Conservation (phyloP, 1,140 invertebrate genomes). For the Proales similis region DNA sequence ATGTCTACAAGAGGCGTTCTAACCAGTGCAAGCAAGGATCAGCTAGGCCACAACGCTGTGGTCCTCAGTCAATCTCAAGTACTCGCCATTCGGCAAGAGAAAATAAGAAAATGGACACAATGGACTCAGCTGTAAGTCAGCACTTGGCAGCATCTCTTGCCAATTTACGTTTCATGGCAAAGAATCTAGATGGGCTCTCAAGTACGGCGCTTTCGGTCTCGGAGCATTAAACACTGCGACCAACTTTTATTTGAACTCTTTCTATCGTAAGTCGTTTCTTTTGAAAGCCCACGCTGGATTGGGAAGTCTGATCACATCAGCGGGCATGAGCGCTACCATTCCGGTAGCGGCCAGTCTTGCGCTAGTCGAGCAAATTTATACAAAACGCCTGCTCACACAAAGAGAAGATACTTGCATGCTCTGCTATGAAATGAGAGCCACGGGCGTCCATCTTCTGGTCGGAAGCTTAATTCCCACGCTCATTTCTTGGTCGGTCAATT, state of each 20-base stretch:
- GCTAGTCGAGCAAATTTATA: conserved; percentile 1
- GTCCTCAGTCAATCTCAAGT: too few species aligned
- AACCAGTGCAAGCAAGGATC: too few species aligned
- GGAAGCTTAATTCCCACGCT: conserved; percentile 31
- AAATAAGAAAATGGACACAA: too few species aligned
- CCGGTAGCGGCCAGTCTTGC: conserved; percentile 10
- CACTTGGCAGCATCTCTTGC: too few species aligned
- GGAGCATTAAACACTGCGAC: conserved; percentile 2
- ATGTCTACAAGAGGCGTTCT: too few species aligned
- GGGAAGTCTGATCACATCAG: conserved; percentile 4
- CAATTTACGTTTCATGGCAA: too few species aligned
- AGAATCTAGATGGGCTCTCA: conserved; percentile 12
- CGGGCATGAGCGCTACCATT: neutral
- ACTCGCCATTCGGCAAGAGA: too few species aligned
- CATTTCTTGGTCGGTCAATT: conserved; percentile 13
- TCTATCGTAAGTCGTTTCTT: conserved; percentile 11
- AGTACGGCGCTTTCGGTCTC: conserved; percentile 16
- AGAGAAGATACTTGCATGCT: conserved; percentile 6
- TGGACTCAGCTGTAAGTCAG: too few species aligned
- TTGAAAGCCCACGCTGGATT: neutral
- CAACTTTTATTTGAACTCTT: conserved; percentile 15
- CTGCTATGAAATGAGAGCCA: conserved; percentile 25
- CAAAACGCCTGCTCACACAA: neutral
- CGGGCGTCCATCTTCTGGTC: conserved; percentile 3
- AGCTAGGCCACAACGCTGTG: too few species aligned